A percentile compares a stretch with the other conserved stretches of the same genome.
phyloP scores from a whole-genome alignment of 1,140 invertebrate species.

The Triops longicaudatus region DNA sequence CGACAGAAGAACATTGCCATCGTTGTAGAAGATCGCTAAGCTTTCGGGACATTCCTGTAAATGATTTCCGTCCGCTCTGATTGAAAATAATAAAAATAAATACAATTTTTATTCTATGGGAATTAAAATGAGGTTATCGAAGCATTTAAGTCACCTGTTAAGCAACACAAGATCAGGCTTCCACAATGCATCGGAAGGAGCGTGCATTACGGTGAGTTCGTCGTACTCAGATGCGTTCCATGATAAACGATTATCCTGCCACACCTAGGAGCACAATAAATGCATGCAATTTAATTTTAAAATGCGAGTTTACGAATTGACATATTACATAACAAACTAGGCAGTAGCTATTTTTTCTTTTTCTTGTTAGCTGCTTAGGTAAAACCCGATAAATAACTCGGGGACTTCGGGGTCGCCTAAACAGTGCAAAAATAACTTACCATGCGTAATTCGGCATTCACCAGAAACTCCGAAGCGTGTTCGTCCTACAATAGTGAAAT shows the following conservation, averaged over 20 bases:
- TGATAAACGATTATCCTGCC: constrained; percentile 54
- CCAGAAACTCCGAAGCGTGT: constrained; percentile 45
- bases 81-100: background rate
- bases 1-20: background rate
- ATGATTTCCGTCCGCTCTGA: background rate
- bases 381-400: too few species aligned
- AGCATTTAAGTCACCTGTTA: constrained; percentile 44
- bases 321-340: too few species aligned
- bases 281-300: background rate
- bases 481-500: constrained; percentile 43
- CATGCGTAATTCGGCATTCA: constrained; percentile 49
- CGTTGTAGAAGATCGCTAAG: background rate
- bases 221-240: constrained; percentile 55
- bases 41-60: background rate
- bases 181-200: constrained; percentile 57
- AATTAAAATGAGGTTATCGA: background rate
- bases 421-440: constrained; percentile 39
- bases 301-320: background rate
- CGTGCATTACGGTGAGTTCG: constrained; percentile 44
- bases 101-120: background rate
- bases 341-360: too few species aligned
- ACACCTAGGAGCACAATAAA: constrained; percentile 42
- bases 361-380: too few species aligned
- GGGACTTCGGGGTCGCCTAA: too few species aligned
- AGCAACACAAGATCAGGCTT: constrained; percentile 56